These are phyloP conservation scores for Nansenia antarctica DNA, from an alignment of 2,113 vertebrate species.

Conservation along the genomic window DNA sequence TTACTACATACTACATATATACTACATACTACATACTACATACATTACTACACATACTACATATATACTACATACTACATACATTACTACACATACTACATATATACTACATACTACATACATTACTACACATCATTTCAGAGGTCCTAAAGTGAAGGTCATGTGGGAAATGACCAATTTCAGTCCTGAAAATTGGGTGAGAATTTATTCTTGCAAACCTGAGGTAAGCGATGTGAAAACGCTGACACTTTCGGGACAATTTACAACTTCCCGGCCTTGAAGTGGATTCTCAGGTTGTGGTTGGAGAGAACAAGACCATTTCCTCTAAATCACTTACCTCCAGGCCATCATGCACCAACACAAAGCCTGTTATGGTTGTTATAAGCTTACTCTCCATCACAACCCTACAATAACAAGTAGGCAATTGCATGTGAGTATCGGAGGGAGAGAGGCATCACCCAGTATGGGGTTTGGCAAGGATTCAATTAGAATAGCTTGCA, in stretches of 20 bases:
- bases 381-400: conserved; percentile 52
- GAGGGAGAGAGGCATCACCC: conserved; percentile 27
- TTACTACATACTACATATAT: too few species aligned
- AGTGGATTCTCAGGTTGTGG: conserved; percentile 35
- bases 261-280: conserved; percentile 61
- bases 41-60: too few species aligned
- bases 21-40: too few species aligned
- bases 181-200: conserved; percentile 49
- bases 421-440: conserved; percentile 42
- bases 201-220: conserved; percentile 58
- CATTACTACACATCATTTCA: conserved; percentile 15
- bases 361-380: conserved; percentile 51
- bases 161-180: conserved; percentile 48
- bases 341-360: conserved; percentile 54
- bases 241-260: conserved; percentile 67
- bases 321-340: conserved; percentile 70
- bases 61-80: too few species aligned
- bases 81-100: conserved; percentile 15
- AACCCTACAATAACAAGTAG: conserved; percentile 38
- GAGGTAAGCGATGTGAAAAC: conserved; percentile 59
- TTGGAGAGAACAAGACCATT: conserved; percentile 55
- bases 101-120: too few species aligned
- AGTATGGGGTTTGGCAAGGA: conserved; percentile 36
- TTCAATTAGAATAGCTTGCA: conserved; percentile 31
- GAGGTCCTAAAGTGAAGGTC: conserved; percentile 31